Evolutionary conservation across 2,888 invertebrate genomes (phyloP).

Genomic region (Dynastes maya): DNA sequence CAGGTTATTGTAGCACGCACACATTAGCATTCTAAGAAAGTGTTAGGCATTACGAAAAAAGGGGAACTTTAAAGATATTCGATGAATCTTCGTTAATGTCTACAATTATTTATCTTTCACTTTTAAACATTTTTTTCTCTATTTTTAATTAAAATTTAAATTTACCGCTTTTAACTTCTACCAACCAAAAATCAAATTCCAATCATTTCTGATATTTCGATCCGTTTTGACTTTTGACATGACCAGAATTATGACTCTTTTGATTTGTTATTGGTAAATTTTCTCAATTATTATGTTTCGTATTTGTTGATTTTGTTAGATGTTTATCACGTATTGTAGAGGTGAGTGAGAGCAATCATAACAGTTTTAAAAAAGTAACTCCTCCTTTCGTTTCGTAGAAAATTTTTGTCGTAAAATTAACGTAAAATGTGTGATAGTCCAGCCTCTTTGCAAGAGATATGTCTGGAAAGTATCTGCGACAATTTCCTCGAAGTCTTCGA

Average conservation of each 20-base stretch:
- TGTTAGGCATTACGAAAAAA: too few relatives aligned
- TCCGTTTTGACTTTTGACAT: conserved; percentile 40
- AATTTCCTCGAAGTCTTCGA: conserved; percentile 74
- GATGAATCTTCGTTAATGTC: too few relatives aligned
- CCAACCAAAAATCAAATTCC: conserved; percentile 20
- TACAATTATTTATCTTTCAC: too few relatives aligned
- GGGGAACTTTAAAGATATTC: too few relatives aligned
- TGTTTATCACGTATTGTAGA: conserved; percentile 35
- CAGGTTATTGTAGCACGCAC: too few relatives aligned
- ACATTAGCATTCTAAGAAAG: too few relatives aligned
- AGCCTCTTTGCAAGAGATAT: conserved; percentile 76
- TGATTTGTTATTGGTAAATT: conserved; percentile 45
- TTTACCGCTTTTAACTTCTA: not conserved
- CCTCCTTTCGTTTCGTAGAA: conserved; percentile 10
- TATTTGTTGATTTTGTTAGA: conserved; percentile 43
- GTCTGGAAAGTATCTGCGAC: conserved; percentile 78
- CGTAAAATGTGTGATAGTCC: conserved; percentile 76
- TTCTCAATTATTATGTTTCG: conserved; percentile 40
- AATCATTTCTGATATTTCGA: not conserved
- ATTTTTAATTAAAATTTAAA: not conserved
- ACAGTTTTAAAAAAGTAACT: not conserved
- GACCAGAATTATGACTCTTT: conserved; percentile 28
- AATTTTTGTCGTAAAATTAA: conserved; percentile 13
- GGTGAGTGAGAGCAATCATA: conserved; percentile 1
- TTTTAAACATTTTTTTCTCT: too few relatives aligned